These are phyloP conservation scores for Tricholauxania praeusta DNA, from an alignment of 2,888 invertebrate species.

Conservation along the genomic window DNA sequence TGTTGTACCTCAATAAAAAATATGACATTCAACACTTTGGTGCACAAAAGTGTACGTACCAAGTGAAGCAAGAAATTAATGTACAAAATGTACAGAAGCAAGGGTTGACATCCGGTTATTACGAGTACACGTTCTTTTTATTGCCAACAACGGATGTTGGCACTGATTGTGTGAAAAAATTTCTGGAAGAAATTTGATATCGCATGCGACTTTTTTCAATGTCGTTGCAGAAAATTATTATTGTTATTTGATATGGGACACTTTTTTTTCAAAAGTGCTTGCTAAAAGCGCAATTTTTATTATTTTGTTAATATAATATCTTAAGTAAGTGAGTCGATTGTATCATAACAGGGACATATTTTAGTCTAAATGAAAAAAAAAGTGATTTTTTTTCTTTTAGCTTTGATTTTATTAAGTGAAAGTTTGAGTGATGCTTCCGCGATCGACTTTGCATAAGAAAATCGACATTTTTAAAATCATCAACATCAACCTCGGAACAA, in stretches of 20 bases:
- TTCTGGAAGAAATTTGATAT: background rate
- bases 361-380: no score
- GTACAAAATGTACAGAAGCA: background rate
- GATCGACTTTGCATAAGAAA: no score
- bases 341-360: no score
- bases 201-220: background rate
- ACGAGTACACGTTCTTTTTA: background rate
- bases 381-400: no score
- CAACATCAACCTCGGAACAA: no score
- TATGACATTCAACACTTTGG: slow-evolving; percentile 31
- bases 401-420: no score
- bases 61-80: background rate
- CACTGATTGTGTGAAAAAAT: slow-evolving; percentile 17
- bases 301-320: no score
- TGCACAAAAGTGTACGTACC: background rate
- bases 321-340: no score
- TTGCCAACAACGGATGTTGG: slow-evolving; percentile 15
- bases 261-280: background rate
- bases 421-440: no score
- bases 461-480: no score
- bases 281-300: no score
- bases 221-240: slow-evolving; percentile 14
- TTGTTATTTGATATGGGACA: slow-evolving; percentile 1
- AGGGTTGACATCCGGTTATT: slow-evolving; percentile 24
- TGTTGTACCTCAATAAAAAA: background rate